Evolutionary conservation across 2,888 invertebrate genomes (phyloP), one percentile per base, ranked within the genome.

Genomic region (Hirtodrosophila cameraria): DNA sequence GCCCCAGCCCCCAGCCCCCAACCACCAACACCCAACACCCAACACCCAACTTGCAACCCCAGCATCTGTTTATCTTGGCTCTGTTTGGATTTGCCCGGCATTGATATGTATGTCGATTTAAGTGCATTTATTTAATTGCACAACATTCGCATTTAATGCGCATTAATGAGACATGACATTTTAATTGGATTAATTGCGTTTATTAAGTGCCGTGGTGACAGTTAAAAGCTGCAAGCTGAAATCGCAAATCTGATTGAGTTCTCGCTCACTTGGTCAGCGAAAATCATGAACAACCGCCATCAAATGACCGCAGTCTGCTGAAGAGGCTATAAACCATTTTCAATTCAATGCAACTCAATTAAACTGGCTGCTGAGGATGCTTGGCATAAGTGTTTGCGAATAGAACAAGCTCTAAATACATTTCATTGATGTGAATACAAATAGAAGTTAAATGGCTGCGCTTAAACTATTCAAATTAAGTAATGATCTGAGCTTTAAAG

Each of bases 91-190:
- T 71, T 75, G 57, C 48, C 28, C 50, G 61, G 59, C 70, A 77
- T 62, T 62, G 67, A 77, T 64, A 81, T 59, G 75, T 64, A 81
- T 59, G 75, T 59, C 63, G 71, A 68, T 75, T 82, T 68, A 81
- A 76, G 74, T 69, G 73, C 75, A 78, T 81, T 82, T 79, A 82
- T 82, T 82, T 82, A 84, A 84, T 82, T 82, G 82, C 72, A 66
- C 68, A 76, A 69, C 74, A 84, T 81, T 84, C 62, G 49, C 58
- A 48, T 61, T 84, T 78, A 84, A 84, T 78, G 63, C 73, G 74
- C 69, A 72, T 82, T 84, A 82, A 82, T 84, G 82, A 66, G 76
- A 82, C 82, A 84, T 82, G 84, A 79, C 82, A 78, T 82, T 84
- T 84, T 81, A 82, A 82, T 82, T 82, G 84, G 85, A 84, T 82